Evolutionary conservation across 1,140 invertebrate genomes (phyloP), one percentile per base, ranked within the genome.

Genomic region (Drosophila bocqueti): DNA sequence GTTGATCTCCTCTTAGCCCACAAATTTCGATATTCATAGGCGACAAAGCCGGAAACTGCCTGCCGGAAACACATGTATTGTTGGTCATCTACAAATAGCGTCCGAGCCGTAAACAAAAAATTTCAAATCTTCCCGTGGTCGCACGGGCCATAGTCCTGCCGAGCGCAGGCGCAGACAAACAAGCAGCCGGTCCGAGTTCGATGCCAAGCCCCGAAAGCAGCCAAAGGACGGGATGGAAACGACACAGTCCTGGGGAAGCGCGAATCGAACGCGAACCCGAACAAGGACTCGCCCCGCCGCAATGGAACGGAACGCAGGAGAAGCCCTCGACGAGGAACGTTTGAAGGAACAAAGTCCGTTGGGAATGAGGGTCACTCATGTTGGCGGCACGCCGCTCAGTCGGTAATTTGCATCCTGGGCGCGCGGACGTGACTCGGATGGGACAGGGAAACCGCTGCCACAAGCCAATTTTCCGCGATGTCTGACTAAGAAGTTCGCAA

Each of bases 371-470:
- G 34, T 75, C 81, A 64, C 71, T 72, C 78, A 40, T 58, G 24
- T 43, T 36, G 66, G 15, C 47, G 65, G 81, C 54, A 67, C 43
- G 66, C 85, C 63, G 63, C 67, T 89, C 58, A 89, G 84, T 85
- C 43, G 85, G 84, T 84, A 81, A 89, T 90, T 84, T 90, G 85
- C 81, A 90, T 89, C 81, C 81, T 84, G 73, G 61, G 59, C 71
- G 78, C 66, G 57, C 60, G 84, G 84, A 89, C 84, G 84, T 90
- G 85, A 79, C 75, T 66, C 67, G 81, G 77, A 67, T 64, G 45
- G 57, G 21, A 38, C 55, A 61, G 24, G 50, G 38, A 59, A 66
- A 49, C 40, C 34, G 58, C 47, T 29, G 64, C 49, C 71, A 65
- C 55, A 74, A 69, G 63, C n/a, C 46, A 75, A 86, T 67, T 81